These are phyloP conservation scores for Paraescarpia echinospica DNA, from an alignment of 1,140 invertebrate genomes.

Conservation along the genomic window DNA sequence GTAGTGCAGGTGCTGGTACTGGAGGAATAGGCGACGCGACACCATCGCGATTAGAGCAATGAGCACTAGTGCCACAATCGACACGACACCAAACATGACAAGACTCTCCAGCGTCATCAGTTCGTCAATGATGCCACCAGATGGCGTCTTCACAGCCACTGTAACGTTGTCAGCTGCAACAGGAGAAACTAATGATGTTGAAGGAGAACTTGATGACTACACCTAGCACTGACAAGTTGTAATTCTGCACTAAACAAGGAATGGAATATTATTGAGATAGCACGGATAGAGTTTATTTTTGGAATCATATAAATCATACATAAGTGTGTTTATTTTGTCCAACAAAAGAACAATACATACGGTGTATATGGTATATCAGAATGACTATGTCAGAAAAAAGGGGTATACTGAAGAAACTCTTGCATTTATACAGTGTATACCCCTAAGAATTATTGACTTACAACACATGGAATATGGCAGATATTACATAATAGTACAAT, in stretches of 20 bases:
- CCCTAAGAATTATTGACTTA: no score
- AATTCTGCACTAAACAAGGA: not conserved
- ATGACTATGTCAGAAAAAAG: no score
- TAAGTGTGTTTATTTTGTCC: no score
- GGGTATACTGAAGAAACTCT: no score
- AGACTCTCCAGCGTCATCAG: not conserved
- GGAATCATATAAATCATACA: no score
- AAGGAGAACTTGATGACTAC: not conserved
- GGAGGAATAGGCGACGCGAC: constrained; percentile 71
- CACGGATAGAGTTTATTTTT: no score
- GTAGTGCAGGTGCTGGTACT: constrained; percentile 67
- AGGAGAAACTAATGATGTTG: not conserved
- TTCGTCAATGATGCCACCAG: constrained; percentile 9
- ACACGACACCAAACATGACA: constrained; percentile 67
- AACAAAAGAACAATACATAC: no score
- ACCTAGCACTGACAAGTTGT: not conserved
- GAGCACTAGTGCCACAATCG: constrained; percentile 69
- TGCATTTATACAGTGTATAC: no score
- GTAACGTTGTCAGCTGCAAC: not conserved
- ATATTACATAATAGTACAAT: no score
- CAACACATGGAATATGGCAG: no score
- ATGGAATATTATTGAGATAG: not conserved
- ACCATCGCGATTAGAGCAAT: constrained; percentile 69
- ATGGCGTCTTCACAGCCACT: not conserved
- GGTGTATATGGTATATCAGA: no score